Evolutionary conservation across 2,113 vertebrate species (phyloP), one percentile per base, ranked within the genome.

Genomic region (Polypterus senegalus): DNA sequence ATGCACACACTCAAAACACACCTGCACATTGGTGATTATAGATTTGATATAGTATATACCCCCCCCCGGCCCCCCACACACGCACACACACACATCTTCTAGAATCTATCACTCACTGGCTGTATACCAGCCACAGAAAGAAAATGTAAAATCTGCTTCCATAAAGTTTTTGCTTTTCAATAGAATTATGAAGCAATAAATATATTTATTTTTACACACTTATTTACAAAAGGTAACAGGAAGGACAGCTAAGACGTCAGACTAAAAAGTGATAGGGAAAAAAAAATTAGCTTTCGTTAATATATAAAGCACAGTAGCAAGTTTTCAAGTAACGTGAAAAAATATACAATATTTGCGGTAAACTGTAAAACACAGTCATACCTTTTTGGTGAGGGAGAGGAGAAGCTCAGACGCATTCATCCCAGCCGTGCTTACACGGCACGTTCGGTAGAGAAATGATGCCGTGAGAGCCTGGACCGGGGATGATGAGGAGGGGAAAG

Each of bases 271-370:
- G 46, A 43, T 49, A 59, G 46, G 45, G 56, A 49, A 58, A 66
- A 60, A 65, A 47, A 62, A 54, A 58, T 62, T 45, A 45, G 54
- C 27, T 27, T 9, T 55, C 2, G 27, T 45, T 58, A n/a, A 61
- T 47, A 60, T 56, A 53, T 46, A 58, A 66, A 54, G 65, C 60
- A 48, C 51, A 44, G 51, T 54, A 66, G 65, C 61, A 66, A 66
- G 54, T 43, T 54, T 66, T 66, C 65, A 66, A 66, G 65, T 66
- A 66, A 53, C 44, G 48, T 53, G 65, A 59, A 61, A 62, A 59
- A 62, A 66, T 54, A 48, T 53, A 66, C 65, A 66, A 57, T 66
- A 60, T 49, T 66, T 66, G 27, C 59, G 61, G 65, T 66, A 61
- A 61, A 57, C 53, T 66, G 64, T 66, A 66, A 62, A 58, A 49